A percentile compares a stretch with the other conserved stretches of the same genome.
These are phyloP conservation scores for Hippocampus comes DNA, from an alignment of 2,113 vertebrate species.

Conservation along the genomic window DNA sequence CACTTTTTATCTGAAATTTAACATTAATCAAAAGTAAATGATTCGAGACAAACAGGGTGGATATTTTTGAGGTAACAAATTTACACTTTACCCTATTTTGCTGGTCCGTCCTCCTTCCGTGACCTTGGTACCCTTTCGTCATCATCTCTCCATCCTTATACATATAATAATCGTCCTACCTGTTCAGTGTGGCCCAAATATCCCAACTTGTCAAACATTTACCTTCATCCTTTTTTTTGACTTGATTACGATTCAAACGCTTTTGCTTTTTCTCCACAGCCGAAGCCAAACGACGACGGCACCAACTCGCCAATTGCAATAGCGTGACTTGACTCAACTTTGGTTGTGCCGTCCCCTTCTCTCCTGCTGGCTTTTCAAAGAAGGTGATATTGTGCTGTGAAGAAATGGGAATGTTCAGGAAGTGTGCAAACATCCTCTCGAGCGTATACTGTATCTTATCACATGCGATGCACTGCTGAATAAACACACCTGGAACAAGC, in stretches of 20 bases:
- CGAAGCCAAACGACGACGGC: not conserved
- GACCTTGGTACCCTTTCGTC: no score
- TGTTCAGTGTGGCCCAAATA: not conserved
- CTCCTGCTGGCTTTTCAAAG: not conserved
- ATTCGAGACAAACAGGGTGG: no score
- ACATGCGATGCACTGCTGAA: not conserved
- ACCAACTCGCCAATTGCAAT: fast-evolving
- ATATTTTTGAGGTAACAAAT: no score
- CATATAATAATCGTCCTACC: not conserved
- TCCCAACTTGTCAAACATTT: not conserved
- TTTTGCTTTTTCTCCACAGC: not conserved
- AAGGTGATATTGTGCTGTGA: not conserved
- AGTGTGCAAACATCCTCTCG: not conserved
- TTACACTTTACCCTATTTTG: no score
- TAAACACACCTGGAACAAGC: not conserved
- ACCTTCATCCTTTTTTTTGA: not conserved
- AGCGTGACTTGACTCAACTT: not conserved
- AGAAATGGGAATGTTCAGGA: not conserved
- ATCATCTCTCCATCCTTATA: no score
- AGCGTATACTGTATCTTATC: not conserved
- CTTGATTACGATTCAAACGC: not conserved
- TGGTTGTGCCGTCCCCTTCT: not conserved
- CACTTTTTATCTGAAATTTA: no score
- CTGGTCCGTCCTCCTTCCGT: no score
- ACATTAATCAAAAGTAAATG: no score